Evolutionary conservation across 2,797 vertebrate genomes (phyloP).

Genomic region (Crypturellus tataupa): DNA sequence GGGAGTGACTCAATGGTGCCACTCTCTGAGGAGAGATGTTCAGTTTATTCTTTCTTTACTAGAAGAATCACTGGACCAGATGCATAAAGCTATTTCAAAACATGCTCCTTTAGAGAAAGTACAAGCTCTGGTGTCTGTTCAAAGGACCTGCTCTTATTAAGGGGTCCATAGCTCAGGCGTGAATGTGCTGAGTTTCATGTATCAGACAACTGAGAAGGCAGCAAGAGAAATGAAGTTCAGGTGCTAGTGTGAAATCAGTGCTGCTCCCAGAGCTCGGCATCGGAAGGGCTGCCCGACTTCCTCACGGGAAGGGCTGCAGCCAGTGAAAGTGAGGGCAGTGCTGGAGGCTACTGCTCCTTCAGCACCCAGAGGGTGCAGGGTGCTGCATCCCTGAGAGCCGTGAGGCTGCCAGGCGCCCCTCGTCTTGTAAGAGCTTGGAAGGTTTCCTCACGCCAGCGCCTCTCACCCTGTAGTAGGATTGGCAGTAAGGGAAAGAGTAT

Average conservation of each 20-base stretch:
- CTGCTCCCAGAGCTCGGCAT: background rate
- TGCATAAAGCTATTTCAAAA: background rate
- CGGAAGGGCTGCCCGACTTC: background rate
- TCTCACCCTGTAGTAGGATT: background rate
- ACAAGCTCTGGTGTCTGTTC: background rate
- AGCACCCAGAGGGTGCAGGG: accelerated
- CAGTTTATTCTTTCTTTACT: background rate
- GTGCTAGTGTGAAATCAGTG: too few species aligned
- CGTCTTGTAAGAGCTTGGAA: background rate
- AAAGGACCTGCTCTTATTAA: too few species aligned
- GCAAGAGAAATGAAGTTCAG: too few species aligned
- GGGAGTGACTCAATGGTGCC: background rate
- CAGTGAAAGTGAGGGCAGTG: background rate
- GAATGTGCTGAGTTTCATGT: too few species aligned
- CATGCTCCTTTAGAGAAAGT: background rate
- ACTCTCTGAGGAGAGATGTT: background rate
- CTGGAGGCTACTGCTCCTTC: background rate
- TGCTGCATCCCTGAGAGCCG: background rate
- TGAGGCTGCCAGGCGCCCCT: accelerated
- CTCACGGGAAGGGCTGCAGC: background rate
- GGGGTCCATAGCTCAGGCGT: too few species aligned
- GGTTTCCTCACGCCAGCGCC: too few species aligned
- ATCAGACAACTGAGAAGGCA: too few species aligned
- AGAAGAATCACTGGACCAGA: background rate
- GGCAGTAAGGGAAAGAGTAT: background rate